A percentile compares a stretch with the other conserved stretches of the same genome.
Evolutionary conservation across 2,797 vertebrate genomes (phyloP).

Genomic region (Alectoris magna): DNA sequence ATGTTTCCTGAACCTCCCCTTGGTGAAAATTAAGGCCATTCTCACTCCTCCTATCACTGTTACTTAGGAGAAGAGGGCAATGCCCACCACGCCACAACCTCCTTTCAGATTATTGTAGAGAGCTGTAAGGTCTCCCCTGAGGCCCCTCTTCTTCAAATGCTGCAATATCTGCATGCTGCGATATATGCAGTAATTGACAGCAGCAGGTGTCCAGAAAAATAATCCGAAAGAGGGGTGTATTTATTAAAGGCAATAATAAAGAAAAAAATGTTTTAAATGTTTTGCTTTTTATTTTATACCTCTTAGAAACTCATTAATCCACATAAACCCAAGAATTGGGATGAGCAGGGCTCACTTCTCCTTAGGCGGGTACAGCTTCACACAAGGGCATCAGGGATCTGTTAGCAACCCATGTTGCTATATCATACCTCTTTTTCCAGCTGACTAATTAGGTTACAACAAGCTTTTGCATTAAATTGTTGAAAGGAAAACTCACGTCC

Average conservation of each 20-base stretch:
- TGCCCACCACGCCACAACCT: too few relatives aligned
- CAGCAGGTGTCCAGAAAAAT: neutral
- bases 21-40: too few relatives aligned
- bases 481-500: neutral
- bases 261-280: neutral
- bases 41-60: too few relatives aligned
- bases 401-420: neutral
- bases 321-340: neutral
- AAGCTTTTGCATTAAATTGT: neutral
- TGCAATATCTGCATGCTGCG: neutral
- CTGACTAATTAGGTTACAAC: neutral
- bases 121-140: too few relatives aligned
- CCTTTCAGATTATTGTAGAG: too few relatives aligned
- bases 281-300: neutral
- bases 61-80: too few relatives aligned
- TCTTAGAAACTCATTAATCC: neutral
- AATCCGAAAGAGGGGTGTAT: rapidly evolving
- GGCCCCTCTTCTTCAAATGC: too few relatives aligned
- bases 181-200: neutral
- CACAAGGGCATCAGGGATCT: rapidly evolving
- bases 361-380: rapidly evolving
- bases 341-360: neutral
- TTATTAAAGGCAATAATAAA: neutral
- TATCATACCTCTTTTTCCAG: neutral
- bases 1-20: too few relatives aligned